Conservation (phyloP, 2,888 invertebrate species). For the Germaria angustata region DNA sequence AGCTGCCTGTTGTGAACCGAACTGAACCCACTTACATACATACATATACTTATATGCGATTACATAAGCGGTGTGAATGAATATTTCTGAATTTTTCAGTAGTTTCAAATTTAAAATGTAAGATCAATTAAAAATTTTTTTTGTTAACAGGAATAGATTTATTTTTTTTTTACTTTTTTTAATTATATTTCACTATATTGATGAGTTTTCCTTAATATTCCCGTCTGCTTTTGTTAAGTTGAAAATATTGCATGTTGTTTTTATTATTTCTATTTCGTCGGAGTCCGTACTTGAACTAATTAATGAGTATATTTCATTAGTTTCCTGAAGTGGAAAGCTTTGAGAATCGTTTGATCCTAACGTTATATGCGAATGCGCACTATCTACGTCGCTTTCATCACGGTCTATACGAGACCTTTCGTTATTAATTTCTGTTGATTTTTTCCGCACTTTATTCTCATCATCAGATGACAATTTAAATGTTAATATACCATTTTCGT, state of each 20-base stretch:
- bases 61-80: no score
- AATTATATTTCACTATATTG: no score
- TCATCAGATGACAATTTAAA: conserved; percentile 71
- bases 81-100: no score
- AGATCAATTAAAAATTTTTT: no score
- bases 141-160: no score
- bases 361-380: conserved; percentile 51
- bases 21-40: no score
- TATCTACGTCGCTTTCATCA: conserved; percentile 31
- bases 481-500: conserved; percentile 69
- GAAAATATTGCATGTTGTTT: background rate
- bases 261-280: conserved; percentile 36
- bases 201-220: no score
- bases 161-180: no score
- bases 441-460: background rate
- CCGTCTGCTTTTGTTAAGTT: no score
- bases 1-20: no score
- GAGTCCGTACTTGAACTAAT: conserved; percentile 45
- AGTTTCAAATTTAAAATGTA: no score
- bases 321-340: background rate
- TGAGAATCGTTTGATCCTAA: conserved; percentile 39
- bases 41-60: no score
- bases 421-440: background rate
- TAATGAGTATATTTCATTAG: conserved; percentile 21
- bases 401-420: background rate